Conservation (phyloP, 2,797 vertebrate genomes). For the Crocidura indochinensis region DNA sequence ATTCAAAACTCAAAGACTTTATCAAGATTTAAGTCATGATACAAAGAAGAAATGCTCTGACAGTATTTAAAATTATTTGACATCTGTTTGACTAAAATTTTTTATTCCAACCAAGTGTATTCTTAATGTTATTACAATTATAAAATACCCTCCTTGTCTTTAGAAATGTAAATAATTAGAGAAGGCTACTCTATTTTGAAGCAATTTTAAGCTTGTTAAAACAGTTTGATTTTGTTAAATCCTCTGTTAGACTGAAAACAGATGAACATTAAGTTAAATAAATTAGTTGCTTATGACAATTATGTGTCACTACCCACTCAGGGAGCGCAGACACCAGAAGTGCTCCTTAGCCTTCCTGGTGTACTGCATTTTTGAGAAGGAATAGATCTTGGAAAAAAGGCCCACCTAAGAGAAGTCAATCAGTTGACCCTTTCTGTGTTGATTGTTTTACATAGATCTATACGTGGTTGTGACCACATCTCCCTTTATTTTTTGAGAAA, state of each 20-base stretch:
- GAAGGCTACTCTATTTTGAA: background rate
- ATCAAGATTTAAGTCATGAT: constrained; percentile 37
- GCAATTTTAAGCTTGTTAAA: background rate
- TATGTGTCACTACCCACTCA: no score
- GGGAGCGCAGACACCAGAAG: no score
- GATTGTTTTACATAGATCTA: no score
- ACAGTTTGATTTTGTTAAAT: constrained; percentile 1
- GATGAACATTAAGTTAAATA: constrained; percentile 47
- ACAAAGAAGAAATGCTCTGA: background rate
- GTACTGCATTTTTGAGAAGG: no score
- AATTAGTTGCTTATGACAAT: constrained; percentile 17
- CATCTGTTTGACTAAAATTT: constrained; percentile 31
- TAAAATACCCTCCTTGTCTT: constrained; percentile 16
- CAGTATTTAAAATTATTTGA: constrained; percentile 38
- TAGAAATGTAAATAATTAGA: background rate
- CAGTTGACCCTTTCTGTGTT: no score
- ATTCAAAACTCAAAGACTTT: background rate
- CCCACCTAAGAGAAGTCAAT: no score
- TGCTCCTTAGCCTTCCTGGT: no score
- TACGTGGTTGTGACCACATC: no score
- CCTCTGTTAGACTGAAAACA: constrained; percentile 4
- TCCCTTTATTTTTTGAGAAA: no score
- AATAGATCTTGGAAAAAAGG: no score
- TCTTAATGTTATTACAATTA: constrained; percentile 35
- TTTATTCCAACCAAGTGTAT: background rate